Evolutionary conservation across 2,888 invertebrate genomes (phyloP).

Genomic region (Pocota personata): DNA sequence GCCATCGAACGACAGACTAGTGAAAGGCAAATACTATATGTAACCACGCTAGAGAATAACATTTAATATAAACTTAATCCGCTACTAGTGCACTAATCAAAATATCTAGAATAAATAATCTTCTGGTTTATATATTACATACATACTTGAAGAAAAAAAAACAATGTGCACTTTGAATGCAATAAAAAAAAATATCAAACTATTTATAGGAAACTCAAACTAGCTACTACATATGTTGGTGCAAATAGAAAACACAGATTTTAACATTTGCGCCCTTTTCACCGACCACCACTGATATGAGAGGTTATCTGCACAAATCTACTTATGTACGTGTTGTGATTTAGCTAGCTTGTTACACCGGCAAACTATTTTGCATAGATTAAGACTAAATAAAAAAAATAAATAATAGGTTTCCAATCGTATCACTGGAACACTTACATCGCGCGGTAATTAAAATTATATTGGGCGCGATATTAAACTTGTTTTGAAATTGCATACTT

Average conservation of each 20-base stretch:
- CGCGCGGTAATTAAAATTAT: background rate
- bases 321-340: background rate
- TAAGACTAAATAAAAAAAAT: background rate
- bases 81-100: background rate
- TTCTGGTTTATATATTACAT: background rate
- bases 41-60: background rate
- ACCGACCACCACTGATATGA: background rate
- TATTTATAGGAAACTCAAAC: constrained; percentile 35
- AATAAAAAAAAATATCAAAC: background rate
- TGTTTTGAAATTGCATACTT: constrained; percentile 7
- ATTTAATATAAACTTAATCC: background rate
- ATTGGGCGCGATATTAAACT: constrained; percentile 4
- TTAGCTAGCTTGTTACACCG: background rate
- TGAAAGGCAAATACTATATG: constrained; percentile 41
- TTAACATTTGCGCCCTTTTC: constrained; percentile 19
- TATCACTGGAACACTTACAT: background rate
- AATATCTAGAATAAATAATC: background rate
- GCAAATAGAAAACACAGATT: constrained; percentile 20
- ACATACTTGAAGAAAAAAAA: too few species aligned
- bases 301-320: constrained; percentile 36
- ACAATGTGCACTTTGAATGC: background rate
- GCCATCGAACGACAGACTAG: background rate
- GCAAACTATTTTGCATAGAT: background rate
- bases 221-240: constrained; percentile 19
- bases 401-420: background rate